Percentiles rank a stretch among this genome's conserved stretches.
phyloP scores from a whole-genome alignment of 2,797 vertebrate genomes.

The Enoplosus armatus region DNA sequence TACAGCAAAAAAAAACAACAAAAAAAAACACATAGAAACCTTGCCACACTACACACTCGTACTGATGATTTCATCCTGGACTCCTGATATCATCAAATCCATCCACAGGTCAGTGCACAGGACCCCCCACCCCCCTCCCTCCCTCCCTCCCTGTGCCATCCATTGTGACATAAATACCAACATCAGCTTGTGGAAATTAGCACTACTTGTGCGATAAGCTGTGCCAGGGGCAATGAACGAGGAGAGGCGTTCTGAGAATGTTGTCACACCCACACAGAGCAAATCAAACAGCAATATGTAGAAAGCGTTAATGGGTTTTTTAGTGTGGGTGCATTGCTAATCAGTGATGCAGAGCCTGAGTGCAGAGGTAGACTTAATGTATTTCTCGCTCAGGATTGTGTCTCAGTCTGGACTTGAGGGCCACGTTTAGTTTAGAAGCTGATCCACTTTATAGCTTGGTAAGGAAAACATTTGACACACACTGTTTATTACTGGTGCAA shows the following conservation, averaged over 20 bases:
- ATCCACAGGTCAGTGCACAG: conserved; percentile 7
- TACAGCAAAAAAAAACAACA: neutral
- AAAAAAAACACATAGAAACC: neutral
- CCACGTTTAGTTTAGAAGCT: neutral
- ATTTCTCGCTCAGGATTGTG: conserved; percentile 17
- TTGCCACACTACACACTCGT: neutral
- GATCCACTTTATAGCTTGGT: accelerated
- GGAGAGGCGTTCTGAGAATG: conserved; percentile 27
- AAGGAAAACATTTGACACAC: neutral
- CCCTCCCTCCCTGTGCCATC: too few species aligned
- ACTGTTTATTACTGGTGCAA: neutral
- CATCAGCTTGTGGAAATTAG: conserved; percentile 29
- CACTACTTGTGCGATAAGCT: conserved; percentile 29
- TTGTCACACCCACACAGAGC: conserved; percentile 61
- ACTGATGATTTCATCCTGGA: neutral
- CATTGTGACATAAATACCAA: conserved; percentile 34
- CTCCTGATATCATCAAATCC: conserved; percentile 6
- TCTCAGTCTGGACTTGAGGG: conserved; percentile 8
- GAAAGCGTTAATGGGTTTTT: conserved; percentile 49
- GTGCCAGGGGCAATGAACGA: conserved; percentile 5
- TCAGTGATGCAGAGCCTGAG: conserved; percentile 40
- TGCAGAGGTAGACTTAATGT: conserved; percentile 23
- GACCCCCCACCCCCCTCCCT: too few species aligned
- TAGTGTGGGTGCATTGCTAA: conserved; percentile 59
- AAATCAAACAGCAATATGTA: conserved; percentile 57